A percentile compares a stretch with the other conserved stretches of the same genome.
phyloP scores from a whole-genome alignment of 2,113 vertebrate species.

The Cochlearius cochlearius region DNA sequence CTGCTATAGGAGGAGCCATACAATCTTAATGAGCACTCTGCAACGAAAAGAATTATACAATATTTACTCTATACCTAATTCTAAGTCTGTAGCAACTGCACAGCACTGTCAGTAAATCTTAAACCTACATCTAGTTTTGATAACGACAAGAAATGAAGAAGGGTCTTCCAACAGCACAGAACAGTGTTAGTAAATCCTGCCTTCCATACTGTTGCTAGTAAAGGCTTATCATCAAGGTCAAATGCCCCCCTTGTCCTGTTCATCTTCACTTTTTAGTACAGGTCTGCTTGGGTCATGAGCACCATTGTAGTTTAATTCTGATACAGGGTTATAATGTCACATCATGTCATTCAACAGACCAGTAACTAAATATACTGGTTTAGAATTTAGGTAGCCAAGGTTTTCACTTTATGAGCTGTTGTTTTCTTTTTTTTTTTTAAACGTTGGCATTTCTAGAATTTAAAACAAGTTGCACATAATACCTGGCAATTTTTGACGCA shows the following conservation, averaged over 20 bases:
- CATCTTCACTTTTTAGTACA: neutral
- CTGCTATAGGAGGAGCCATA: conserved; percentile 92
- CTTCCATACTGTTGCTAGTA: neutral
- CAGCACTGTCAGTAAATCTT: neutral
- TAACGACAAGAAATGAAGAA: neutral
- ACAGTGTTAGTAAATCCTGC: neutral
- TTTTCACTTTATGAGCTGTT: neutral
- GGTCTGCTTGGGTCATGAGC: neutral
- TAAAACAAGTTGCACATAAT: conserved; percentile 45
- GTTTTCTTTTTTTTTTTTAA: neutral
- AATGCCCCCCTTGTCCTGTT: neutral
- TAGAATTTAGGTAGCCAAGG: neutral
- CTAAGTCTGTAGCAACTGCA: neutral
- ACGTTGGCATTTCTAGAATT: neutral
- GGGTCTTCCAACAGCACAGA: neutral
- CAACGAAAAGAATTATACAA: conserved; percentile 9
- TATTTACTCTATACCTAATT: neutral
- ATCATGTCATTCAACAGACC: neutral
- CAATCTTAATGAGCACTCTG: conserved; percentile 90
- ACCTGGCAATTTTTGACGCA: conserved; percentile 86
- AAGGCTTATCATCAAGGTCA: neutral
- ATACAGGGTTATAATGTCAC: neutral
- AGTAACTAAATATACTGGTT: neutral
- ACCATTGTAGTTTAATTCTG: neutral
- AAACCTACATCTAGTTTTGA: neutral